Conservation (phyloP, 1,140 invertebrate genomes). For the Ips nitidus region DNA sequence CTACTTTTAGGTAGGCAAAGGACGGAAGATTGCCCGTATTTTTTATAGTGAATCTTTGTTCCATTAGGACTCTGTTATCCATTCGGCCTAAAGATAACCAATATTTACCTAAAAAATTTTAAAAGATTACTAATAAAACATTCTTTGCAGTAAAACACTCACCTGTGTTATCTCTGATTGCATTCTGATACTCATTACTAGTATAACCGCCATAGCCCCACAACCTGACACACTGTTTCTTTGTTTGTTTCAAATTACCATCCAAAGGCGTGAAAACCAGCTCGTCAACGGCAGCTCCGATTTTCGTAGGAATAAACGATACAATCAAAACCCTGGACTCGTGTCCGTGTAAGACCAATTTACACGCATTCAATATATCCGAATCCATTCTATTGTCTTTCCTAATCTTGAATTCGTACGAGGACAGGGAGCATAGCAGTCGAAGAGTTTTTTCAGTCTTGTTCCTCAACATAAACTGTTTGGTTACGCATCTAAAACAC, state of each 20-base stretch:
- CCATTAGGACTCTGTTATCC: slow-evolving; percentile 49
- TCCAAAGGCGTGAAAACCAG: slow-evolving; percentile 55
- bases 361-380: slow-evolving; percentile 41
- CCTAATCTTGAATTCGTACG: slow-evolving; percentile 41
- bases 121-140: neutral
- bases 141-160: neutral
- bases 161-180: slow-evolving; percentile 55
- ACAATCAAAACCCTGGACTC: slow-evolving; percentile 55
- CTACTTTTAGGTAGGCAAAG: slow-evolving; percentile 54
- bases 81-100: slow-evolving; percentile 56
- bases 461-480: slow-evolving; percentile 57
- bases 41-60: slow-evolving; percentile 52
- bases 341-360: slow-evolving; percentile 53
- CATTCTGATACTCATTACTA: slow-evolving; percentile 54
- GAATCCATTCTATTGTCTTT: slow-evolving; percentile 40
- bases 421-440: slow-evolving; percentile 52
- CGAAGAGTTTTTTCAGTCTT: slow-evolving; percentile 55
- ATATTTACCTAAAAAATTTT: slow-evolving; percentile 45
- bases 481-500: slow-evolving; percentile 46
- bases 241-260: slow-evolving; percentile 46
- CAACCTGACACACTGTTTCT: slow-evolving; percentile 49
- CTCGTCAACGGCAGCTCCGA: slow-evolving; percentile 54
- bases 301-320: slow-evolving; percentile 52
- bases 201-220: slow-evolving; percentile 57
- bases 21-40: slow-evolving; percentile 55